Evolutionary conservation across 2,888 invertebrate genomes (phyloP).

Genomic region (Brachyopa scutellaris): DNA sequence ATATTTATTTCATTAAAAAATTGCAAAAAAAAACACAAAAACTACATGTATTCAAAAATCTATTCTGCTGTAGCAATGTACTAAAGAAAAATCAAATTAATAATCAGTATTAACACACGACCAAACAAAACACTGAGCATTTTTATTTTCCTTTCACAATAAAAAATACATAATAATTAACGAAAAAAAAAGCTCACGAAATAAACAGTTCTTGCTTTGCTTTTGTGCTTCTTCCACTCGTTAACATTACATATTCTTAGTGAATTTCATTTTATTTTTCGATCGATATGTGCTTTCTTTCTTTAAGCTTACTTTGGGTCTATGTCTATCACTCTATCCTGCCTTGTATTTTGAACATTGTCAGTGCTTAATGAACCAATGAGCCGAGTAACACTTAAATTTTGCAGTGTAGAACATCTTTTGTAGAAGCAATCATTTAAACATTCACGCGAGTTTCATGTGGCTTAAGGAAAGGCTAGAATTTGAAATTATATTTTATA

Average conservation of each 20-base stretch:
- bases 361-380: constrained; percentile 25
- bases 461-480: not conserved
- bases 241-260: constrained; percentile 44
- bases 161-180: not conserved
- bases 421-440: too few species aligned
- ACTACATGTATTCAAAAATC: constrained; percentile 35
- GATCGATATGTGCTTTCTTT: constrained; percentile 46
- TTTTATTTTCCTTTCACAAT: constrained; percentile 41
- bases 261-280: constrained; percentile 19
- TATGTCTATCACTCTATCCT: not conserved
- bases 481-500: not conserved
- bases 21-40: constrained; percentile 23
- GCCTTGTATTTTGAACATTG: constrained; percentile 23
- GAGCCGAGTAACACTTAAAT: not conserved
- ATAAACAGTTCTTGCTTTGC: constrained; percentile 55
- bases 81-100: constrained; percentile 69
- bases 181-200: constrained; percentile 17
- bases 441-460: not conserved
- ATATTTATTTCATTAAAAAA: constrained; percentile 51
- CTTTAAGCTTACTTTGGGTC: constrained; percentile 3
- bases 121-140: constrained; percentile 44
- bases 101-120: constrained; percentile 59
- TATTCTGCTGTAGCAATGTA: constrained; percentile 70
- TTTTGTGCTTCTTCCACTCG: constrained; percentile 64
- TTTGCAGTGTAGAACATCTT: too few species aligned